Evolutionary conservation across 1,140 invertebrate genomes (phyloP).

Genomic region (Plutomurus gul): DNA sequence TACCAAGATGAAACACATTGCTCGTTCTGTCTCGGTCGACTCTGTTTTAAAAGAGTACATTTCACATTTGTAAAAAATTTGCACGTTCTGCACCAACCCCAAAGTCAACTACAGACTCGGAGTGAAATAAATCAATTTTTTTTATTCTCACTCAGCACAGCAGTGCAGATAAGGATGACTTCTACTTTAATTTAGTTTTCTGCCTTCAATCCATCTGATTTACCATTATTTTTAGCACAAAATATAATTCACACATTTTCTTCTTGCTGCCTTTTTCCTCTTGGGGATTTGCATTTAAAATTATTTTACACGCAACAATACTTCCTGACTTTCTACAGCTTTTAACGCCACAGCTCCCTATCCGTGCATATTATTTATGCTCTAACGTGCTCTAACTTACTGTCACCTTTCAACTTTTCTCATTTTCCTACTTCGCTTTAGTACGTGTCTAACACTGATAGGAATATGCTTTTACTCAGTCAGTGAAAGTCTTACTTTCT

Average conservation of each 20-base stretch:
- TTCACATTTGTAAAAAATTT: conserved; percentile 25
- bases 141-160: conserved; percentile 21
- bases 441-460: neutral
- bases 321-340: neutral
- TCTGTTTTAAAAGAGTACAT: conserved; percentile 1
- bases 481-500: neutral
- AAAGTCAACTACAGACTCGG: conserved; percentile 2
- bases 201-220: conserved; percentile 2
- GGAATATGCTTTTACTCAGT: neutral
- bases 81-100: neutral
- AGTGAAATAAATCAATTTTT: conserved; percentile 18
- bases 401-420: neutral
- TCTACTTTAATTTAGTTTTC: conserved; percentile 19
- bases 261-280: neutral
- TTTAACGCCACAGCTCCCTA: neutral
- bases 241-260: conserved; percentile 30
- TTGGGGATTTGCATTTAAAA: conserved; percentile 16
- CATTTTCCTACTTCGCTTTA: neutral
- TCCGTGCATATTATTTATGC: neutral
- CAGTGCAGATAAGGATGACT: conserved; percentile 17
- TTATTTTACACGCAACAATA: conserved; percentile 8
- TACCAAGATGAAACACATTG: neutral
- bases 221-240: conserved; percentile 10
- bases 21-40: neutral
- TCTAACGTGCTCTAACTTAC: too few relatives aligned